These are phyloP conservation scores for Andricus grossulariae DNA, from an alignment of 1,140 invertebrate species.

Conservation along the genomic window DNA sequence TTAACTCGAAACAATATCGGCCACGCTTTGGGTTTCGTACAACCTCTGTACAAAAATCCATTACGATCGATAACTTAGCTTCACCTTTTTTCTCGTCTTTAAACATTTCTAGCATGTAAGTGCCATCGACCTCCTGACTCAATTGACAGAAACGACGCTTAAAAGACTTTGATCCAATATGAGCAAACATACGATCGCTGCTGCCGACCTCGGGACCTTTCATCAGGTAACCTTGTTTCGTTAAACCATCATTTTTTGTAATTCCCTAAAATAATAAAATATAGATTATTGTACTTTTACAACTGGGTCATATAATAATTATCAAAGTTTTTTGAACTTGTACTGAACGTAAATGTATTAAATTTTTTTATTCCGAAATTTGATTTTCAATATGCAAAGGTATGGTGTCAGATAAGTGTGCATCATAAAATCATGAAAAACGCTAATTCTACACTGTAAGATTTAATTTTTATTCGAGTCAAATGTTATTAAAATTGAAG, in stretches of 20 bases:
- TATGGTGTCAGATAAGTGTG: no score
- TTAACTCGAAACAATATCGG: constrained; percentile 91
- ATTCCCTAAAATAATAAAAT: constrained; percentile 66
- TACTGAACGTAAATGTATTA: no score
- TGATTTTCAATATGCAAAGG: no score
- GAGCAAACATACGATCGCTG: constrained; percentile 89
- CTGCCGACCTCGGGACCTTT: constrained; percentile 90
- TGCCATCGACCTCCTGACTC: constrained; percentile 91
- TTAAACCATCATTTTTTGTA: constrained; percentile 82
- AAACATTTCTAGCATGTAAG: constrained; percentile 92
- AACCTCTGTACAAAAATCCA: constrained; percentile 94
- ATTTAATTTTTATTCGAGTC: no score
- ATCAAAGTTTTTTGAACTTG: no score
- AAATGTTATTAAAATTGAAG: no score
- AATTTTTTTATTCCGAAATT: no score
- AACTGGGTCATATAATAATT: not conserved
- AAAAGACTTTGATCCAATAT: constrained; percentile 92
- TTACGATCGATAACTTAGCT: constrained; percentile 92
- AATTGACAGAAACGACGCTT: constrained; percentile 93
- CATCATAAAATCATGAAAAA: no score
- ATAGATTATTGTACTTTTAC: not conserved
- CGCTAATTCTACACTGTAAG: no score
- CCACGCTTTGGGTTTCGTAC: constrained; percentile 90
- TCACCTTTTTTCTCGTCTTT: constrained; percentile 95
- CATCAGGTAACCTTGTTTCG: constrained; percentile 92